Percentiles rank a stretch among this genome's conserved stretches.
These are phyloP conservation scores for Maconellicoccus hirsutus DNA, from an alignment of 1,140 invertebrate genomes.

Conservation along the genomic window DNA sequence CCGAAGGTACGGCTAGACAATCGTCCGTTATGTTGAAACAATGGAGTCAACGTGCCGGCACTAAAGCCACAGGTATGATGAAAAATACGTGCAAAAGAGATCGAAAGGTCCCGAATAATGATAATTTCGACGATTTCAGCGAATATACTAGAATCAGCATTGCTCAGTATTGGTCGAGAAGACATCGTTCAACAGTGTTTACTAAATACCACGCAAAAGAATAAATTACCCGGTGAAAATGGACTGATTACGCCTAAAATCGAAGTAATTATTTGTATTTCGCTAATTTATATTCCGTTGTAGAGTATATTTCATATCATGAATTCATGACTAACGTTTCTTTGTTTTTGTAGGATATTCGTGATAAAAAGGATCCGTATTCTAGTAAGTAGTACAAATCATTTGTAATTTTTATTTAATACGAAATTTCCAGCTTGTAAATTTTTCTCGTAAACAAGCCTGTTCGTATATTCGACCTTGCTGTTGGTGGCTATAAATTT, in stretches of 20 bases:
- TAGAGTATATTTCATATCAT: background rate
- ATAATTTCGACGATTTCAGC: conserved; percentile 33
- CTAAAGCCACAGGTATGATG: conserved; percentile 40
- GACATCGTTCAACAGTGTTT: conserved; percentile 52
- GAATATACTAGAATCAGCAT: conserved; percentile 45
- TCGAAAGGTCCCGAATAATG: background rate
- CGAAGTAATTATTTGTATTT: background rate
- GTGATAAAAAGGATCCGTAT: background rate
- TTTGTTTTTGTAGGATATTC: background rate
- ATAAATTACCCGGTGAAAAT: background rate
- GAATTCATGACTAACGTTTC: background rate
- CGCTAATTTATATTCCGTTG: too few species aligned
- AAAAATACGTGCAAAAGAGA: background rate
- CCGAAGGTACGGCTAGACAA: conserved; percentile 44
- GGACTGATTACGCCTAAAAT: background rate
- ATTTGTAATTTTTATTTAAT: background rate
- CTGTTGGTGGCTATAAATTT: too few species aligned
- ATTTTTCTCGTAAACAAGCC: too few species aligned
- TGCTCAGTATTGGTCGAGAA: conserved; percentile 44
- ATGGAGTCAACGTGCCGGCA: conserved; percentile 45
- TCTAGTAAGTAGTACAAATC: background rate
- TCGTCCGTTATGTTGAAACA: conserved; percentile 50
- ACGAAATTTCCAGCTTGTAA: too few species aligned
- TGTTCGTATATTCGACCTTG: too few species aligned
- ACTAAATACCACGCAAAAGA: conserved; percentile 27